A percentile compares a stretch with the other conserved stretches of the same genome.
Conservation (phyloP, 2,113 vertebrate genomes). For the Stomatorhinus ivindoensis region DNA sequence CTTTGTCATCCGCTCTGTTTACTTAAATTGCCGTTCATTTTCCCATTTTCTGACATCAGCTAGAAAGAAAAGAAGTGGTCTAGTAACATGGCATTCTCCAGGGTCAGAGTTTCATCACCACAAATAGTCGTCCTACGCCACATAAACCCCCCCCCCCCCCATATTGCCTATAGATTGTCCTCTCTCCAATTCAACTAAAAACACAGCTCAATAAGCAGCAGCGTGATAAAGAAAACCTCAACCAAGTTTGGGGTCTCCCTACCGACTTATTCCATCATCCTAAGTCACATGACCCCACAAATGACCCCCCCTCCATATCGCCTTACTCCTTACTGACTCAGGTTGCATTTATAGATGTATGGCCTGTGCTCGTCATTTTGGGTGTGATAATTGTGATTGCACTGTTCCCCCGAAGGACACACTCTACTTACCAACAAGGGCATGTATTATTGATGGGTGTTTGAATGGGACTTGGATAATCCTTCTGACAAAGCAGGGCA, state of each 20-base stretch:
- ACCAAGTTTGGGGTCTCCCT: background rate
- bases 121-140: background rate
- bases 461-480: background rate
- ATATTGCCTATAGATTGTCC: background rate
- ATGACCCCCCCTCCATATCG: too few species aligned
- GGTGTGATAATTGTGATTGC: background rate
- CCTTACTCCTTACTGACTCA: background rate
- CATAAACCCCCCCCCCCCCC: background rate
- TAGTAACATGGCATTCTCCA: background rate
- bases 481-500: background rate
- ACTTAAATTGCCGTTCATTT: background rate
- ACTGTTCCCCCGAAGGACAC: background rate
- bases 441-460: background rate
- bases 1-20: background rate
- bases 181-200: background rate
- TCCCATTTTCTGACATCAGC: background rate
- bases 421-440: constrained; percentile 3
- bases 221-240: background rate
- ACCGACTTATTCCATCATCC: too few species aligned
- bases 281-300: too few species aligned
- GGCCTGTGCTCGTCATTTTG: background rate
- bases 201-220: background rate
- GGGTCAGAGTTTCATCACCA: background rate
- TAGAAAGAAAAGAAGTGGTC: background rate
- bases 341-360: background rate